phyloP scores from a whole-genome alignment of 2,113 vertebrate genomes.

The Hyaena hyaena region DNA sequence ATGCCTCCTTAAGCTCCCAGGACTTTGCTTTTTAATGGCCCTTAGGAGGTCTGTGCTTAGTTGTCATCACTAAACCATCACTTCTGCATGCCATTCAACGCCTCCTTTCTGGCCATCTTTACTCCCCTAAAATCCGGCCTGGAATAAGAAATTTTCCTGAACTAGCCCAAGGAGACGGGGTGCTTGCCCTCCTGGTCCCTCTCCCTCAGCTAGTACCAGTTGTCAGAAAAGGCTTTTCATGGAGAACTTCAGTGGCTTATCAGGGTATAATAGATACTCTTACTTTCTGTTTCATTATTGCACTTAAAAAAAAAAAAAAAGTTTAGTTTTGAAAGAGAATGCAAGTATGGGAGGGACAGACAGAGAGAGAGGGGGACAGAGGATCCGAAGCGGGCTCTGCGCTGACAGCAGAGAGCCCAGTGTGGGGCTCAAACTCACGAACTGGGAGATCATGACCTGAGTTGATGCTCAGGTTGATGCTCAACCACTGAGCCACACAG shows the following conservation, averaged over 20 bases:
- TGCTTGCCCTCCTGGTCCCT: neutral
- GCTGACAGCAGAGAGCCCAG: too few relatives aligned
- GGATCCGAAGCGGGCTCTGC: too few relatives aligned
- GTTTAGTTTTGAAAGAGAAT: too few relatives aligned
- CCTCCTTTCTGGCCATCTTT: neutral
- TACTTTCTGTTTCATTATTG: neutral
- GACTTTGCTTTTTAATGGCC: slow-evolving; percentile 17
- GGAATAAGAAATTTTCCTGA: neutral
- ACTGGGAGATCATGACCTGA: too few relatives aligned
- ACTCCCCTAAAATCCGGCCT: neutral
- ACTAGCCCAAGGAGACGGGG: neutral
- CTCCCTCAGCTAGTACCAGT: neutral
- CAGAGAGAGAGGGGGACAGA: too few relatives aligned
- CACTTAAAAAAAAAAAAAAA: too few relatives aligned
- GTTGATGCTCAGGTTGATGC: too few relatives aligned
- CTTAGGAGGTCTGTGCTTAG: neutral
- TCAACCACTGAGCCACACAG: too few relatives aligned
- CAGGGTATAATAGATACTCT: neutral
- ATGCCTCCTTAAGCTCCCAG: neutral
- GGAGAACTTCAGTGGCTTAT: neutral
- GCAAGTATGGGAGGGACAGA: too few relatives aligned
- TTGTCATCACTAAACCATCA: neutral
- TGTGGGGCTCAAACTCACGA: too few relatives aligned
- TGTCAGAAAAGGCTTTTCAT: neutral
- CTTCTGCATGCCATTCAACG: neutral